Evolutionary conservation across 2,797 vertebrate species (phyloP), one percentile per base, ranked within the genome.

Genomic region (Fistularia tabacaria): DNA sequence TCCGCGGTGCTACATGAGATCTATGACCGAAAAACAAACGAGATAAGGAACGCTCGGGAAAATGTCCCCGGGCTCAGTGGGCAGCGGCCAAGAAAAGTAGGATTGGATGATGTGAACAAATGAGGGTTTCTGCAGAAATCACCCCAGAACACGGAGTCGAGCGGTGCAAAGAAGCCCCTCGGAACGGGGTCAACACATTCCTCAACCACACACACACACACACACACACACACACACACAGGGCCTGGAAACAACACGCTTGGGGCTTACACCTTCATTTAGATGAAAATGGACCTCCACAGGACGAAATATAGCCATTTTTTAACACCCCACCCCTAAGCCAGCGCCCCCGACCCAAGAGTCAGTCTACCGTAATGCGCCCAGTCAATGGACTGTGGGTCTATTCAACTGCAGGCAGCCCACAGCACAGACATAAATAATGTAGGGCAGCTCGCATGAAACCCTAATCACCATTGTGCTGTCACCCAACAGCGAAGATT

Each of bases 351-450:
- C 25, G 25, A 25, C 25, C 25, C 25, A 25, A 59, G 57, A 80
- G 64, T 59, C 69, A 57, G 74, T 74, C 83, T 82, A 72, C 82
- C 51, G 80, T 90, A 90, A 88, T 86, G 84, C 85, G 79, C 79
- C 81, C 81, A 82, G 86, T 91, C 88, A 89, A 91, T 90, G 87
- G 87, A 88, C 88, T 89, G 88, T 88, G 83, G 81, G 82, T 87
- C 88, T 88, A 86, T 88, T 90, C 86, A 85, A 87, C 84, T 85
- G 79, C 80, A 79, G 84, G 85, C 85, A 75, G 82, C 80, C 80
- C 80, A 82, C 78, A 82, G 84, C 80, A 71, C 57, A 57, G 79
- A 80, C 79, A 90, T 90, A 89, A 90, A 90, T 91, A 89, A 90
- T 82, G 85, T 77, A 85, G 83, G 85, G 85, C 83, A 74, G 79